Conservation (phyloP, 2,113 vertebrate species). For the Mobula hypostoma region DNA sequence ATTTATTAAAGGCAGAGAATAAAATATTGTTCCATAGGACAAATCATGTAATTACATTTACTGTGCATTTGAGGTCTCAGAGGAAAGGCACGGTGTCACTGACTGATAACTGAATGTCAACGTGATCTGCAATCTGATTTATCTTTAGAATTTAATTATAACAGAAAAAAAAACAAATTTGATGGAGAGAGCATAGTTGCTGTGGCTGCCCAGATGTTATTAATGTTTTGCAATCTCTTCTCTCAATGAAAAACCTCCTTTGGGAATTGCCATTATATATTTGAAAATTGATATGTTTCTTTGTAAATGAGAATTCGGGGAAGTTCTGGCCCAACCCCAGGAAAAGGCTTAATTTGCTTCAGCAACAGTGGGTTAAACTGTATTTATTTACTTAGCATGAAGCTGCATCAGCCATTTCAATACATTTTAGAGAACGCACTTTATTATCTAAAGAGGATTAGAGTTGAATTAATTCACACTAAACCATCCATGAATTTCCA, state of each 20-base stretch:
- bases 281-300: not conserved
- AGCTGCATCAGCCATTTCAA: not conserved
- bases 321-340: not conserved
- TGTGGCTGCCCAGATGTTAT: not conserved
- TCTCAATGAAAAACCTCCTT: not conserved
- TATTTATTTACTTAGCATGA: slow-evolving; percentile 11
- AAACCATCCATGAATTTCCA: not conserved
- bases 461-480: slow-evolving; percentile 8
- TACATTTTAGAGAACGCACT: slow-evolving; percentile 1
- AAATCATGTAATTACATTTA: not conserved
- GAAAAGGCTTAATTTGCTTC: not conserved
- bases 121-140: not conserved
- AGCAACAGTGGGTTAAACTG: not conserved
- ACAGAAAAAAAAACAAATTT: not conserved
- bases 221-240: not conserved
- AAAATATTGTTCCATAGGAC: not conserved
- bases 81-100: not conserved
- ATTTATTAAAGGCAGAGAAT: not conserved
- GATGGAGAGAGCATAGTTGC: not conserved
- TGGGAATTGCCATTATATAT: not conserved
- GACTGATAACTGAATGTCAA: not conserved
- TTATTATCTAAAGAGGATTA: slow-evolving; percentile 7
- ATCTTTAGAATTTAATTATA: slow-evolving; percentile 29
- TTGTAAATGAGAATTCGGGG: slow-evolving; percentile 6
- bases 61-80: not conserved